Evolutionary conservation across 2,113 vertebrate genomes (phyloP).

Genomic region (Chaetura pelagica): DNA sequence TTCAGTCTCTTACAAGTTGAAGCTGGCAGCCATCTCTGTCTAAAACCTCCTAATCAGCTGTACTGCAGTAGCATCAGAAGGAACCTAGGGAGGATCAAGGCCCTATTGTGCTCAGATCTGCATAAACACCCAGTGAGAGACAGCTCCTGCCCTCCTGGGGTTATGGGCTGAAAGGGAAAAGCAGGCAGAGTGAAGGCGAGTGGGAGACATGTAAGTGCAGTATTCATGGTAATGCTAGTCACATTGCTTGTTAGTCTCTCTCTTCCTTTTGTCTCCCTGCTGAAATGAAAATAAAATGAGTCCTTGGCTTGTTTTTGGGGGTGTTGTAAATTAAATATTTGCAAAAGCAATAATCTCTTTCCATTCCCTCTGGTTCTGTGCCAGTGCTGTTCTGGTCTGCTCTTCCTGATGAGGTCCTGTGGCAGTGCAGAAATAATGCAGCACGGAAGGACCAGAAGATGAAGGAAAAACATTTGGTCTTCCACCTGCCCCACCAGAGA

Average conservation of each 20-base stretch:
- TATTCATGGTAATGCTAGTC: neutral
- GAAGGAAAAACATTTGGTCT: neutral
- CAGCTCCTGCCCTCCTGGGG: slow-evolving; percentile 47
- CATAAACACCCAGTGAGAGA: slow-evolving; percentile 36
- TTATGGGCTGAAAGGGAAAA: slow-evolving; percentile 5
- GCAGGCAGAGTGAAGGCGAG: neutral
- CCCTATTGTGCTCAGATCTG: slow-evolving; percentile 14
- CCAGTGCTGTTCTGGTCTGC: fast-evolving
- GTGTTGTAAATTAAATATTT: neutral
- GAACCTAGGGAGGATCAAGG: slow-evolving; percentile 18
- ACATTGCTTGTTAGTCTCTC: neutral
- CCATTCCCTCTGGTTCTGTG: neutral
- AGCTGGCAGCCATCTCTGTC: neutral
- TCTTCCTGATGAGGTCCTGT: neutral
- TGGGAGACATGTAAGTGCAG: neutral
- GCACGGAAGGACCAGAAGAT: neutral
- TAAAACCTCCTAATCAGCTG: slow-evolving; percentile 18
- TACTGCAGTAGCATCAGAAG: neutral
- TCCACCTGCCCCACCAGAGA: neutral
- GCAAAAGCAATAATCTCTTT: neutral
- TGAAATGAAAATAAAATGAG: neutral
- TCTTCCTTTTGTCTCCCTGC: neutral
- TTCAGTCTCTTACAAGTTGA: neutral
- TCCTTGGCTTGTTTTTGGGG: neutral
- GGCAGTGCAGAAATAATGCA: neutral